These are phyloP conservation scores for Bhutanitis thaidina DNA, from an alignment of 2,888 invertebrate species.

Conservation along the genomic window DNA sequence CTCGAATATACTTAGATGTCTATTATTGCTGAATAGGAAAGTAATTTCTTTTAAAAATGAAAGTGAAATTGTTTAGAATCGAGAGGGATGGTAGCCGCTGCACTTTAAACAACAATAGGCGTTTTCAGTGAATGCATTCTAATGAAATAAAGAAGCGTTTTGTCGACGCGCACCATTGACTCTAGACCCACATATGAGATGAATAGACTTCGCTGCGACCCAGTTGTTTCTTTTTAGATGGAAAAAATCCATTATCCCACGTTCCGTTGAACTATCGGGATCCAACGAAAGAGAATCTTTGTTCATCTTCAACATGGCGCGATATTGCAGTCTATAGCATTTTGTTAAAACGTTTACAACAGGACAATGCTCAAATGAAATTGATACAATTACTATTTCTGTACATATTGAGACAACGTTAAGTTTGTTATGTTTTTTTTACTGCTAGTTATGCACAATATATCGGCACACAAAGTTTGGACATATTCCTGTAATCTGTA, in stretches of 20 bases:
- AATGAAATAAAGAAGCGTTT: constrained; percentile 68
- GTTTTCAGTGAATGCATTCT: constrained; percentile 34
- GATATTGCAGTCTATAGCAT: constrained; percentile 8
- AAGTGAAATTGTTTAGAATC: constrained; percentile 20
- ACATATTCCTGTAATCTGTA: too few relatives aligned
- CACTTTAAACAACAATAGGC: constrained; percentile 19
- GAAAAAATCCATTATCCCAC: constrained; percentile 20
- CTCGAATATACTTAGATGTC: background rate
- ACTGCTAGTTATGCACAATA: too few relatives aligned
- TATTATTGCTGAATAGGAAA: constrained; percentile 16
- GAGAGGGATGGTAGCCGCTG: constrained; percentile 15
- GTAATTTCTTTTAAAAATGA: constrained; percentile 15
- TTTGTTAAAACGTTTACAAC: too few relatives aligned
- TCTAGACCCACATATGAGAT: constrained; percentile 34
- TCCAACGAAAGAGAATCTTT: constrained; percentile 4
- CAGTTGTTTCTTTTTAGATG: constrained; percentile 18
- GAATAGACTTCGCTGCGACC: constrained; percentile 17
- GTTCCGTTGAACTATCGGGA: constrained; percentile 16
- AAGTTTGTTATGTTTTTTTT: too few relatives aligned
- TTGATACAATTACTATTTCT: too few relatives aligned
- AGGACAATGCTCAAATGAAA: too few relatives aligned
- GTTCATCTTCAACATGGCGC: constrained; percentile 11
- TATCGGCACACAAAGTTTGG: too few relatives aligned
- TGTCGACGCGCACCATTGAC: constrained; percentile 44
- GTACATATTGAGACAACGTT: too few relatives aligned